Conservation (phyloP, 2,888 invertebrate genomes). For the Chrysopilus asiliformis region DNA sequence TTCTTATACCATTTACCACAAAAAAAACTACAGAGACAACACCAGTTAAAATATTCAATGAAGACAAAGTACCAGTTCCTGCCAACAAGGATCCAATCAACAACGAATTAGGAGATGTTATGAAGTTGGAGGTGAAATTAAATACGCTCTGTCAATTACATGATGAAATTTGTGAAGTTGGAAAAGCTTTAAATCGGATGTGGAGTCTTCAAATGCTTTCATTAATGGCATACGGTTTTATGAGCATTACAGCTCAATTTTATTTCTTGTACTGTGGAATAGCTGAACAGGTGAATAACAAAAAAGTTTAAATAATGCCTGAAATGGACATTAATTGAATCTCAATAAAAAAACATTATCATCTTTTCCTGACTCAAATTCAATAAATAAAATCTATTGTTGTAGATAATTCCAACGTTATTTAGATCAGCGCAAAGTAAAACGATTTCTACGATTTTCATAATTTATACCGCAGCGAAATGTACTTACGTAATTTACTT, state of each 20-base stretch:
- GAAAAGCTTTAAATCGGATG: slow-evolving; percentile 30
- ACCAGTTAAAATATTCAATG: slow-evolving; percentile 8
- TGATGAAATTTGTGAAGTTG: slow-evolving; percentile 36
- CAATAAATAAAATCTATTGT: not conserved
- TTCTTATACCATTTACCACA: no score
- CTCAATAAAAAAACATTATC: no score
- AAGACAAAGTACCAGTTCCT: slow-evolving; percentile 5
- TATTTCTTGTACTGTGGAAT: slow-evolving; percentile 35
- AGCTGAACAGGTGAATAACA: slow-evolving; percentile 25
- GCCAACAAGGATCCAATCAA: slow-evolving; percentile 6
- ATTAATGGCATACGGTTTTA: slow-evolving; percentile 34
- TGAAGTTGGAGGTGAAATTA: slow-evolving; percentile 30
- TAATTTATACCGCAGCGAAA: slow-evolving; percentile 31
- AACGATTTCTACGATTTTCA: slow-evolving; percentile 24
- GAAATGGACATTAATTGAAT: no score
- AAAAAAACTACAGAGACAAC: slow-evolving; percentile 5
- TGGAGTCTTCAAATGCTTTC: slow-evolving; percentile 34
- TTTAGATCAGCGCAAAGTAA: slow-evolving; percentile 33
- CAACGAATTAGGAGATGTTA: slow-evolving; percentile 24
- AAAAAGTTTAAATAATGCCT: no score
- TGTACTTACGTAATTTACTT: slow-evolving; percentile 32
- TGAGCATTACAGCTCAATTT: slow-evolving; percentile 34
- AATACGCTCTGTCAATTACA: slow-evolving; percentile 34
- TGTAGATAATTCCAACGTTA: slow-evolving; percentile 25
- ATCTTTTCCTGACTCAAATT: slow-evolving; percentile 7